phyloP scores from a whole-genome alignment of 2,797 vertebrate species.

The Enteromius argenteus region DNA sequence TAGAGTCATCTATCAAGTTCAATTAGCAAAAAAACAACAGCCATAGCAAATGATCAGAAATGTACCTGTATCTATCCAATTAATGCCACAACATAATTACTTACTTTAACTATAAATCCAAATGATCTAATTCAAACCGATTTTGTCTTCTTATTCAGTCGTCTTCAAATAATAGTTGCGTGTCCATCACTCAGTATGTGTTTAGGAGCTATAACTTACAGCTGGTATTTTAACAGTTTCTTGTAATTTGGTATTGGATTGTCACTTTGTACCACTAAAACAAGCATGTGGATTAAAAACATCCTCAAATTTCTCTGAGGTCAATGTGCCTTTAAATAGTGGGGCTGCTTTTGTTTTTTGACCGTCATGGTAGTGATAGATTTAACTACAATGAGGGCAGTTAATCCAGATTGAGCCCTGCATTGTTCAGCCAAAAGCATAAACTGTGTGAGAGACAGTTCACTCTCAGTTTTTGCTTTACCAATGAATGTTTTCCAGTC shows the following conservation, averaged over 20 bases:
- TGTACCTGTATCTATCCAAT: not conserved
- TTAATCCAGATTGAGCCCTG: slow-evolving; percentile 52
- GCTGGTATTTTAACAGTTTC: not conserved
- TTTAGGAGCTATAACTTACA: not conserved
- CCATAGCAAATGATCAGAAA: not conserved
- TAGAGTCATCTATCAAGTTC: not conserved
- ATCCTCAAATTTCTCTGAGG: not conserved
- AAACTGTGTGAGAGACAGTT: slow-evolving; percentile 24
- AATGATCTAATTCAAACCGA: not conserved
- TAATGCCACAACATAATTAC: slow-evolving; percentile 10
- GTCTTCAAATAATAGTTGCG: not conserved
- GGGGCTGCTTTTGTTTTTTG: slow-evolving; percentile 18
- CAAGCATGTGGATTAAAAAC: slow-evolving; percentile 2
- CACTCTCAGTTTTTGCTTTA: not conserved
- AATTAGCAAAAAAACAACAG: not conserved
- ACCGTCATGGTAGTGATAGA: slow-evolving; percentile 55
- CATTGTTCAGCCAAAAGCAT: slow-evolving; percentile 24
- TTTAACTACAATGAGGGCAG: slow-evolving; percentile 43
- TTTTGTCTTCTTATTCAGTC: not conserved
- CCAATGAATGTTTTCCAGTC: slow-evolving; percentile 23
- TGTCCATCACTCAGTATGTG: not conserved
- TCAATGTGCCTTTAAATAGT: slow-evolving; percentile 39
- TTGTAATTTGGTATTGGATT: not conserved
- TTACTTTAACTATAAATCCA: slow-evolving; percentile 30
- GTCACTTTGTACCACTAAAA: not conserved